Percentiles rank a stretch among this genome's conserved stretches.
These are phyloP conservation scores for Ochotona curzoniae DNA, from an alignment of 2,113 vertebrate species.

Conservation along the genomic window DNA sequence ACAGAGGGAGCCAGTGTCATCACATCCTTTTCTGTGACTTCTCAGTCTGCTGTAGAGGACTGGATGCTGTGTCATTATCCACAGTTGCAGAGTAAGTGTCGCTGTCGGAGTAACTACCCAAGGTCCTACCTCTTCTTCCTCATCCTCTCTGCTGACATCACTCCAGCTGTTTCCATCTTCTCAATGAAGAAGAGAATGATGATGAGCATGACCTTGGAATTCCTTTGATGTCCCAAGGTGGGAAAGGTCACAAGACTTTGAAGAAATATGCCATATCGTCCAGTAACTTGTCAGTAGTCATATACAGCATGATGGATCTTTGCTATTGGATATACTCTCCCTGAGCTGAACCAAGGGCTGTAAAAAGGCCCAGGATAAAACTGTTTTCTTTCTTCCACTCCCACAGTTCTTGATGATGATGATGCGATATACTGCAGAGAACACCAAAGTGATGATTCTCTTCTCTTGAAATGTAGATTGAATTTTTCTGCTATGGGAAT, in stretches of 20 bases:
- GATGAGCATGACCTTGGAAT: too few relatives aligned
- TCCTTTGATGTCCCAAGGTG: not conserved
- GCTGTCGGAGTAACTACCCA: not conserved
- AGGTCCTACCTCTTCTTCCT: not conserved
- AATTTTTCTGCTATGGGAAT: conserved; percentile 13
- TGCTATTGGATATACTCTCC: not conserved
- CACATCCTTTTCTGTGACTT: not conserved
- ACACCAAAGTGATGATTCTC: not conserved
- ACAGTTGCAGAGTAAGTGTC: not conserved
- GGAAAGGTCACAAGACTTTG: not conserved
- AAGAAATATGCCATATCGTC: not conserved
- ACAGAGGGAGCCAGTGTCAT: not conserved
- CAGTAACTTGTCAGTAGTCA: not conserved
- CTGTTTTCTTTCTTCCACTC: not conserved
- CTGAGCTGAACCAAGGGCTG: not conserved
- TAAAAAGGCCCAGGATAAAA: not conserved
- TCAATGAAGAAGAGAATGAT: too few relatives aligned
- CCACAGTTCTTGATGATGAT: not conserved
- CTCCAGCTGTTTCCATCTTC: not conserved
- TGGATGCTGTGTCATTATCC: not conserved
- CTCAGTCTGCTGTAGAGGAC: not conserved
- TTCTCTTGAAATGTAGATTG: not conserved
- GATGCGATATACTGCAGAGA: not conserved
- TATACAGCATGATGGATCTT: not conserved
- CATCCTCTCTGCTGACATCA: not conserved